phyloP scores from a whole-genome alignment of 2,888 invertebrate genomes.

The Meandrusa payeni region DNA sequence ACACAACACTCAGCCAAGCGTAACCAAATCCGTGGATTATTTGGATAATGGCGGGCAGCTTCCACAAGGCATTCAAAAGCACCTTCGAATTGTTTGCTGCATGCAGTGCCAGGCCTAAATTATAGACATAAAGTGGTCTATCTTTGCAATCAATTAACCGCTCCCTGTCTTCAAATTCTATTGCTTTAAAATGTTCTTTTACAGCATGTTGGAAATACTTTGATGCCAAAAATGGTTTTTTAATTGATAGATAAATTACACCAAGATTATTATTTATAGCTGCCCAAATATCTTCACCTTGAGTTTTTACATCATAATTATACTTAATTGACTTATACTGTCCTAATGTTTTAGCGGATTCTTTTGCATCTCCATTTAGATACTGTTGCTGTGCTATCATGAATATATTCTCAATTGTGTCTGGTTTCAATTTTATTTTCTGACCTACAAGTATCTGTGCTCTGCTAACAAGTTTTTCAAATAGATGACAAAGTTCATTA shows the following conservation, averaged over 20 bases:
- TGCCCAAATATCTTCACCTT: conserved; percentile 76
- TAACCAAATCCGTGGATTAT: conserved; percentile 95
- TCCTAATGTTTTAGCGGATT: conserved; percentile 59
- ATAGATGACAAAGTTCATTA: conserved; percentile 54
- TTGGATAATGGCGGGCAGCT: conserved; percentile 91
- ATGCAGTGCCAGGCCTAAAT: conserved; percentile 91
- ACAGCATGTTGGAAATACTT: conserved; percentile 90
- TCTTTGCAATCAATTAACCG: conserved; percentile 65
- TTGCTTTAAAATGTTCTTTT: conserved; percentile 83
- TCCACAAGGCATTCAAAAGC: conserved; percentile 96
- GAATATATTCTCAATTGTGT: conserved; percentile 69
- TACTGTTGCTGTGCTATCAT: conserved; percentile 70
- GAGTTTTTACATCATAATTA: conserved; percentile 61
- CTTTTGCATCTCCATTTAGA: conserved; percentile 65
- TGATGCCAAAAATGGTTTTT: conserved; percentile 89
- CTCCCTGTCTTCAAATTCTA: conserved; percentile 66
- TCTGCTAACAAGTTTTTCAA: conserved; percentile 61
- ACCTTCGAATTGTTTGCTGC: conserved; percentile 89
- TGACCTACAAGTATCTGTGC: conserved; percentile 62
- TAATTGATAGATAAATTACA: conserved; percentile 89
- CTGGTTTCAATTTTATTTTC: conserved; percentile 47
- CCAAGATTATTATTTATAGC: conserved; percentile 90
- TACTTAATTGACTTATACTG: conserved; percentile 60
- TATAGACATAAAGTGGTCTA: conserved; percentile 87
- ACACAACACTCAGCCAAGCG: conserved; percentile 96